Conservation (phyloP, 2,113 vertebrate species). For the Sterrhoptilus dennistouni region DNA sequence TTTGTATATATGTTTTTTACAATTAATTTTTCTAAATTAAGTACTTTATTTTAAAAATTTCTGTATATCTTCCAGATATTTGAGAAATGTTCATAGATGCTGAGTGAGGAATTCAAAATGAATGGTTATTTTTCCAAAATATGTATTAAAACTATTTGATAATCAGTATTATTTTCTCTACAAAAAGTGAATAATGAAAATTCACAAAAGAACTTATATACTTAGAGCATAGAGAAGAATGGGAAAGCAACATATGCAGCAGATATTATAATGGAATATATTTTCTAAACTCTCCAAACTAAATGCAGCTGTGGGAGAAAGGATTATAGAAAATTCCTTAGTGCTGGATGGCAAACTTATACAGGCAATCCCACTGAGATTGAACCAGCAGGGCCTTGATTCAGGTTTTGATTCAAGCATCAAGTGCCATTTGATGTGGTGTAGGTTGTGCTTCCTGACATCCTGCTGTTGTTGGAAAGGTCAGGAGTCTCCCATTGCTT, state of each 20-base stretch:
- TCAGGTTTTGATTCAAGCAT: background rate
- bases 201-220: background rate
- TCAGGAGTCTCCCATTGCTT: background rate
- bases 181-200: background rate
- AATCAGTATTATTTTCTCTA: background rate
- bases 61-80: background rate
- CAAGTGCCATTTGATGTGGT: background rate
- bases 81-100: background rate
- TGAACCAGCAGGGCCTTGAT: background rate
- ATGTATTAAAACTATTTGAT: background rate
- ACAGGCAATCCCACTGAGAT: background rate
- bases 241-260: background rate
- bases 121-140: background rate
- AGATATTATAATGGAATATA: background rate
- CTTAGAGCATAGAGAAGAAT: background rate
- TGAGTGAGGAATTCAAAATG: background rate
- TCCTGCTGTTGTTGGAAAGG: background rate
- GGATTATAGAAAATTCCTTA: background rate
- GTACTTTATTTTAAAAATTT: background rate
- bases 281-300: background rate
- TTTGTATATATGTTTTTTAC: background rate
- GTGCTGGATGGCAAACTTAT: background rate
- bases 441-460: background rate
- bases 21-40: background rate
- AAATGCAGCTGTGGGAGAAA: background rate